These are phyloP conservation scores for Platysternon megacephalum DNA, from an alignment of 2,113 vertebrate genomes.

Conservation along the genomic window DNA sequence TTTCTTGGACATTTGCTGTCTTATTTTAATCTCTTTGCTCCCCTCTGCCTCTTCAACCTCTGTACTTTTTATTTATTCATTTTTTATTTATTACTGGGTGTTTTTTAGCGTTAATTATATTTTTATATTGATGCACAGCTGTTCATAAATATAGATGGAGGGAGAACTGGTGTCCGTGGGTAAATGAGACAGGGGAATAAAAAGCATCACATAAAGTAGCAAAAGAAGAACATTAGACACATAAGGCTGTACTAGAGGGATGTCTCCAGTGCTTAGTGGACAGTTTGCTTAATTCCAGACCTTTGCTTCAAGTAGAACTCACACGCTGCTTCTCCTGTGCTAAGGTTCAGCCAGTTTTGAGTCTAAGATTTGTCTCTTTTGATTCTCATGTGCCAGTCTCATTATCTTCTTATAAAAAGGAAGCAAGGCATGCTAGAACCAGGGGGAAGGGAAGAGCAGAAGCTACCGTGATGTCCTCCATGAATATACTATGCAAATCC, in stretches of 20 bases:
- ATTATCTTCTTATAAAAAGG: background rate
- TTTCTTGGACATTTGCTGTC: background rate
- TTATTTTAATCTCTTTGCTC: background rate
- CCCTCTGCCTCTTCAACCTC: background rate
- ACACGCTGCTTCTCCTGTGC: background rate
- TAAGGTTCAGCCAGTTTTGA: background rate
- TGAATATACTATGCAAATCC: background rate
- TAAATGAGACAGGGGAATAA: background rate
- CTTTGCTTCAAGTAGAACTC: no score
- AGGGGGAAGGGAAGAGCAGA: background rate
- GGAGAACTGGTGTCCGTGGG: background rate
- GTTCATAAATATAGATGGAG: background rate
- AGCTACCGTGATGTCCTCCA: background rate
- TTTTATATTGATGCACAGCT: background rate
- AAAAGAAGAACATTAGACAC: background rate
- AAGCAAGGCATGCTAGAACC: background rate
- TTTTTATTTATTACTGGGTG: background rate
- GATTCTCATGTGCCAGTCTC: background rate
- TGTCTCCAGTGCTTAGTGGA: background rate
- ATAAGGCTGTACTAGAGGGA: background rate
- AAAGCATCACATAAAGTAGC: background rate
- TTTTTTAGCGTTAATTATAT: background rate
- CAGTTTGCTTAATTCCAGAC: background rate
- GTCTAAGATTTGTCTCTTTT: background rate
- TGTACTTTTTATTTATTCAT: background rate